Base-by-base conservation (phyloP, 1,140 invertebrate genomes). In the Oscheius sp. region DNA sequence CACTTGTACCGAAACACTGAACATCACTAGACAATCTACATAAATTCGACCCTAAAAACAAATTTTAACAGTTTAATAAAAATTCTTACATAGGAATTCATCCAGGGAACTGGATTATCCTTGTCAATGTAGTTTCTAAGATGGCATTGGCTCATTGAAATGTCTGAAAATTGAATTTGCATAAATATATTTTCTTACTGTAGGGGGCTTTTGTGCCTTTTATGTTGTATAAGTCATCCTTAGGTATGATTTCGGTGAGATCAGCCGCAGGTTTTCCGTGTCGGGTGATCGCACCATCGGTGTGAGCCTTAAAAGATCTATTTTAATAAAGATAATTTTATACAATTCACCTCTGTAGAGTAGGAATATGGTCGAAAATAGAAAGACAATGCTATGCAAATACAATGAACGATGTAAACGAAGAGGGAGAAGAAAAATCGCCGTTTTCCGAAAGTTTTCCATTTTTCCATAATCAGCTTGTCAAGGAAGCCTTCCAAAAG, bases 401-500 rank as follows among this genome's bases (percentile, higher is more conserved):
- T 20, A 42, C 80, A 83, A 55, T 84, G 83, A 18, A 84, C 38
- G 18, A 77, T 35, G 68, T 83, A 83, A 13, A 61, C 65, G 34
- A 66, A 34, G 26, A 84, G 59, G 23, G 81, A 83, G 26, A 64
- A 73, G 35, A 75, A 61, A 79, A 84, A 69, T 35, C 58, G 34
- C 20, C 26, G 49, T 61, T 34, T 67, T 35, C 65, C 69, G 31
- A 46, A 76, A n/a, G 70, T 38, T 79, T 95, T 93, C 95, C 95
- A 99, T 87, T 99, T 99, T 0, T 94, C 94, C 82, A 95, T 91
- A 7, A 99, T 85, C 10, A 99, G 88, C 85, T 97, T 93, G 2
- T 95, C 91, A 28, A 99, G 86, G 65, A 95, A 89, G 1, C 95
- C 95, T 84, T 98, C 95, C 88, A 99, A 90, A 71, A 99, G 88